Conservation (phyloP, 2,113 vertebrate genomes). For the Antigone vipio region DNA sequence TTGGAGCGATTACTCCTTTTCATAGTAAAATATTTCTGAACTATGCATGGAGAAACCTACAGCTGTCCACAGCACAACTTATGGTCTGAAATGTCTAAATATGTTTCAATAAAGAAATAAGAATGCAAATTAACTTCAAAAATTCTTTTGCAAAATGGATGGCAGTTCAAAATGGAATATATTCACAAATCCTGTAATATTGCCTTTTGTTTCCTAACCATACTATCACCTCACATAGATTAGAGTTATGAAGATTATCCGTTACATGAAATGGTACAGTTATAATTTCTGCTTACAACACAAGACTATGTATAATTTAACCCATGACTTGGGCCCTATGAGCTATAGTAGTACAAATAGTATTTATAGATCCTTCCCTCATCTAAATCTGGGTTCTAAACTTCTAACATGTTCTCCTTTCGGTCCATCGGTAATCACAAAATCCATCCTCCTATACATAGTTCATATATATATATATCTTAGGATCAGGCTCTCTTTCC, state of each 20-base stretch:
- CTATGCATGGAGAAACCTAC: not conserved
- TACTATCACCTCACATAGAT: not conserved
- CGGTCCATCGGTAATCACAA: not conserved
- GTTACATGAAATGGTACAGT: not conserved
- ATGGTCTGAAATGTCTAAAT: not conserved
- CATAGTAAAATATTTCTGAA: conserved; percentile 29
- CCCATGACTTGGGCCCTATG: not conserved
- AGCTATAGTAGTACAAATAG: not conserved
- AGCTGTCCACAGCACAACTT: not conserved
- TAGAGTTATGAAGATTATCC: not conserved
- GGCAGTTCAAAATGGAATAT: not conserved
- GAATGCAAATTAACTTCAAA: not conserved
- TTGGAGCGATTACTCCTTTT: not conserved
- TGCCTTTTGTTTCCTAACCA: not conserved
- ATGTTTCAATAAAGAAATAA: not conserved
- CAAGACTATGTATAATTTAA: fast-evolving
- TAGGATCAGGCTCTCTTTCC: not conserved
- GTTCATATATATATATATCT: fast-evolving
- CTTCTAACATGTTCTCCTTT: fast-evolving
- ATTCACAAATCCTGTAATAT: not conserved
- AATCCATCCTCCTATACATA: not conserved
- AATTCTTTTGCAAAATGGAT: not conserved
- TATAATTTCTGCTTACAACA: not conserved
- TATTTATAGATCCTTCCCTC: not conserved
- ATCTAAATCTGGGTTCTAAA: not conserved